Evolutionary conservation across 2,113 vertebrate genomes (phyloP), one percentile per base, ranked within the genome.

Genomic region (Mungos mungo): DNA sequence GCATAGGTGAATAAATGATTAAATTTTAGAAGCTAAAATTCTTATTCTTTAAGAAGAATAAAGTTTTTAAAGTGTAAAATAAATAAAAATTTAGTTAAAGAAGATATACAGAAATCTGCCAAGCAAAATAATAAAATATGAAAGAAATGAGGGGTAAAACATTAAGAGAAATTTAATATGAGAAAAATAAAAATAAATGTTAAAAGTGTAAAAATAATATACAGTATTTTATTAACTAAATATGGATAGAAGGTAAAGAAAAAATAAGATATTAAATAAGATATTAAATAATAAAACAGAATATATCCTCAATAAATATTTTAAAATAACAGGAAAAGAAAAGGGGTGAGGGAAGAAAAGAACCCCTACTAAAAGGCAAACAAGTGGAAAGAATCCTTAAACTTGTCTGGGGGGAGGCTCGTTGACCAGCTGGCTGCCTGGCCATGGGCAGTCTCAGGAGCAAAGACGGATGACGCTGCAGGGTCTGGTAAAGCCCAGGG

Each of bases 91-190:
- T 71, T 79, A 50, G 33, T 41, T 50, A 63, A 88, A 65, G 35
- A 35, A 66, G 57, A 79, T 69, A 41, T 68, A 65, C 15, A 50
- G 33, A 71, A 88, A 74, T 90, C 87, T 66, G 33, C 45, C 41
- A 82, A 88, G 31, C 50, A 82, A 57, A 65, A 50, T 72, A 81
- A 63, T 63, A 50, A 82, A 63, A 69, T 50, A 72, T 57, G 33
- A 76, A 72, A 83, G 9, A 68, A 60, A 60, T 57, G 4, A 13
- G 10, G 47, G 60, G 13, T 14, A 77, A 80, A 52, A 82, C 7
- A 85, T 81, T 41, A 92, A 71, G n/a, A 83, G 45, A 25, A 83
- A 63, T 93, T 93, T 85, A 96, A 90, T 71, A 80, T 52, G 31
- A 63, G 27, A 47, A 80, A 85, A 31, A 66, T 27, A n/a, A 54